These are phyloP conservation scores for Condylura cristata DNA, from an alignment of 2,113 vertebrate species.

Conservation along the genomic window DNA sequence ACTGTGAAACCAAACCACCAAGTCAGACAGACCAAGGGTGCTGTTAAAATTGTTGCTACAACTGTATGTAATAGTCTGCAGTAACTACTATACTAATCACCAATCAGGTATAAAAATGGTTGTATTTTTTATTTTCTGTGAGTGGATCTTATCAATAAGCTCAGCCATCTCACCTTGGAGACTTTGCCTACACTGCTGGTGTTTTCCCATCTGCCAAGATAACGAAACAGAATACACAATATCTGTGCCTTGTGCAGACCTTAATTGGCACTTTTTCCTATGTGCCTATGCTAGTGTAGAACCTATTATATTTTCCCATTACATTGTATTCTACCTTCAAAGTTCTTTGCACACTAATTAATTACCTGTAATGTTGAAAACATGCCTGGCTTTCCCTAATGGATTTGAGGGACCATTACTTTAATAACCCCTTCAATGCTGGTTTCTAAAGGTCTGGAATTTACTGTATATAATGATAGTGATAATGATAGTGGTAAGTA, in stretches of 20 bases:
- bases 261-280: background rate
- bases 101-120: background rate
- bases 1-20: background rate
- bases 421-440: background rate
- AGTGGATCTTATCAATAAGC: background rate
- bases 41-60: background rate
- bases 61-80: background rate
- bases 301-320: background rate
- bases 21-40: background rate
- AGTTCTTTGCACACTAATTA: background rate
- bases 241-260: background rate
- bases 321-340: background rate
- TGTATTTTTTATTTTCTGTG: background rate
- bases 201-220: background rate
- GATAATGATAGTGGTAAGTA: background rate
- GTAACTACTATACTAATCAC: background rate
- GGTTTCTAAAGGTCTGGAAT: background rate
- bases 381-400: background rate
- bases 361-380: conserved; percentile 2
- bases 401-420: background rate
- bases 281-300: background rate
- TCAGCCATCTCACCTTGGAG: background rate
- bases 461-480: background rate
- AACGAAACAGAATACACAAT: background rate
- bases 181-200: background rate